Percentiles rank a stretch among this genome's conserved stretches.
Evolutionary conservation across 1,140 invertebrate genomes (phyloP).

Genomic region (Cyphomyrmex costatus): DNA sequence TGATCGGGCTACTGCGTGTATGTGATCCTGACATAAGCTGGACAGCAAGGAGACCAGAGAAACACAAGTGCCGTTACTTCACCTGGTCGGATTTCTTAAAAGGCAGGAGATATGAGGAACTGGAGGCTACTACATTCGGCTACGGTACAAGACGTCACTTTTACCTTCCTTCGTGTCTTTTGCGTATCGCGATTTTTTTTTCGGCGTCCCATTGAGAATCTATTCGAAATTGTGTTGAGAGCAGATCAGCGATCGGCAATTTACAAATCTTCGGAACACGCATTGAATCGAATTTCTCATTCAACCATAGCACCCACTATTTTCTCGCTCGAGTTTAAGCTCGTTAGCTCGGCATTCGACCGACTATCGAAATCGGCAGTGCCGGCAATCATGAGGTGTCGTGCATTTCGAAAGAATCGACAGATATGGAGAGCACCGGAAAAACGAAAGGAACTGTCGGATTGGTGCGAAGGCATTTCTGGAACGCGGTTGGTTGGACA

Average conservation of each 20-base stretch:
- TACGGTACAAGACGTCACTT: conserved; percentile 68
- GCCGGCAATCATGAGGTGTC: conserved; percentile 68
- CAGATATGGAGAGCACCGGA: conserved; percentile 69
- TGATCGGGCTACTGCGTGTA: conserved; percentile 46
- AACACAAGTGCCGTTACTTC: conserved; percentile 74
- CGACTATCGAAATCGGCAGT: conserved; percentile 48
- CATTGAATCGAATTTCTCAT: conserved; percentile 40
- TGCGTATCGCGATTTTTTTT: conserved; percentile 25
- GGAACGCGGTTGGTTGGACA: conserved; percentile 63
- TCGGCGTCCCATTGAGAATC: not conserved
- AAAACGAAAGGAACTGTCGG: conserved; percentile 70
- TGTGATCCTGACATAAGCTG: conserved; percentile 80
- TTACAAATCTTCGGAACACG: conserved; percentile 57
- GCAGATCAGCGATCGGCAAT: conserved; percentile 12
- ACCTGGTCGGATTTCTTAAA: conserved; percentile 78
- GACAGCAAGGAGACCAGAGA: conserved; percentile 70
- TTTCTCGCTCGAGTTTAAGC: conserved; percentile 45
- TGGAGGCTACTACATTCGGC: conserved; percentile 73
- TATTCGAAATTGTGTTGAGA: conserved; percentile 10
- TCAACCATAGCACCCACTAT: conserved; percentile 61
- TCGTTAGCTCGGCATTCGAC: conserved; percentile 70
- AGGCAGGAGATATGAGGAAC: conserved; percentile 84
- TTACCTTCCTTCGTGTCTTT: conserved; percentile 55
- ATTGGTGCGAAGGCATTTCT: conserved; percentile 60
- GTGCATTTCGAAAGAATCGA: conserved; percentile 67